A percentile compares a stretch with the other conserved stretches of the same genome.
phyloP scores from a whole-genome alignment of 2,797 vertebrate species.

The Sebastes oblongus region DNA sequence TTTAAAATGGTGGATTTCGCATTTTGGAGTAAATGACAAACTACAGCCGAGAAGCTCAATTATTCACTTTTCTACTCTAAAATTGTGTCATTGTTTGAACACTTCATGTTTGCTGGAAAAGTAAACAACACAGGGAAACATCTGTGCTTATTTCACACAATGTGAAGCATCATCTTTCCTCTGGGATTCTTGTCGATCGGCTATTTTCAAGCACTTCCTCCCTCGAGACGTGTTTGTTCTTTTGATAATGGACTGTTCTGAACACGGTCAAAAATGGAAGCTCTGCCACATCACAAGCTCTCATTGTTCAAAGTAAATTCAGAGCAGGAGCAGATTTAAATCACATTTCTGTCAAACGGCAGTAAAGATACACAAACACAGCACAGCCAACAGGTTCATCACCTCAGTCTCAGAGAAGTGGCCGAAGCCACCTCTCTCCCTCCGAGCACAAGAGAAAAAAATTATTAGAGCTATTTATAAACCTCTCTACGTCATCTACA shows the following conservation, averaged over 20 bases:
- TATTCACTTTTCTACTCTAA: background rate
- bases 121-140: background rate
- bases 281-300: background rate
- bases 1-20: background rate
- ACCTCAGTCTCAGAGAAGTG: constrained; percentile 4
- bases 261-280: background rate
- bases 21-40: background rate
- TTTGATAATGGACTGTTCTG: background rate
- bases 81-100: background rate
- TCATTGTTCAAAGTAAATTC: constrained; percentile 6
- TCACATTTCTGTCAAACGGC: background rate
- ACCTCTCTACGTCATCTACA: constrained; percentile 50
- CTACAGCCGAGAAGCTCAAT: too few species aligned
- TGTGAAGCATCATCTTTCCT: background rate
- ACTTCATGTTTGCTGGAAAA: background rate
- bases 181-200: background rate
- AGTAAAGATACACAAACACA: background rate
- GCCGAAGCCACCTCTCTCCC: constrained; percentile 1
- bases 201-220: constrained; percentile 2
- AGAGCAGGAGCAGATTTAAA: background rate
- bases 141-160: background rate
- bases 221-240: background rate
- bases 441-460: background rate
- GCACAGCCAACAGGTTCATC: constrained; percentile 6
- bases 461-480: constrained; percentile 59